phyloP scores from a whole-genome alignment of 2,888 invertebrate genomes.

The Dicyrtomina minuta region DNA sequence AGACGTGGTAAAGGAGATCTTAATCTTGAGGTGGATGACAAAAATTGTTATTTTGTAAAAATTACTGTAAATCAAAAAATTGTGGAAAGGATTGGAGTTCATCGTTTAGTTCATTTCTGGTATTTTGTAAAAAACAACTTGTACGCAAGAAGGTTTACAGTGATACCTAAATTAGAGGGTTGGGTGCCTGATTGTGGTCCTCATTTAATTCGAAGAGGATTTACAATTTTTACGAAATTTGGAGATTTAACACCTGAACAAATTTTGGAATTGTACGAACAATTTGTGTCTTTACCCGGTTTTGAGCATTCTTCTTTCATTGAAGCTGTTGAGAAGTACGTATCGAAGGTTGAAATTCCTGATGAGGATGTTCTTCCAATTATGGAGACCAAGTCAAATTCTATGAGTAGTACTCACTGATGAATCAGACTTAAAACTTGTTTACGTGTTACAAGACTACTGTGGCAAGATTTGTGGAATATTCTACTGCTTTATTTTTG shows the following conservation, averaged over 20 bases:
- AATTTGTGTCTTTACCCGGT: conserved; percentile 67
- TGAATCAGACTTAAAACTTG: too few species aligned
- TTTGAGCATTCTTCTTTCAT: conserved; percentile 67
- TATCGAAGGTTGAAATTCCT: conserved; percentile 6
- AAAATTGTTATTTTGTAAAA: conserved; percentile 68
- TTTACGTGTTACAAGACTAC: too few species aligned
- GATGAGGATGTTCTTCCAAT: background rate
- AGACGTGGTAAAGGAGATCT: conserved; percentile 57
- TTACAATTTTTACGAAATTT: conserved; percentile 72
- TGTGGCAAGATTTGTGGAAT: too few species aligned
- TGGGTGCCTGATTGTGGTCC: conserved; percentile 75
- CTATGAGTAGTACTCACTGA: too few species aligned
- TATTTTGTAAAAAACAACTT: conserved; percentile 70
- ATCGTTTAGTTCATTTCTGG: conserved; percentile 66
- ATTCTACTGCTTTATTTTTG: too few species aligned
- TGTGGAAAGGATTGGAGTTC: conserved; percentile 52
- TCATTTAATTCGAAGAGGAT: conserved; percentile 64
- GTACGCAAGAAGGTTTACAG: conserved; percentile 62
- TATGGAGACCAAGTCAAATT: too few species aligned
- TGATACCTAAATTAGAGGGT: conserved; percentile 76
- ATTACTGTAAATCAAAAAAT: conserved; percentile 63
- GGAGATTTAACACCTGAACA: conserved; percentile 67
- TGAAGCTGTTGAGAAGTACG: conserved; percentile 63
- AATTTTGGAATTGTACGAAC: conserved; percentile 66
- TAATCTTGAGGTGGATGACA: conserved; percentile 62